These are phyloP conservation scores for Halocynthia roretzi DNA, from an alignment of 23 tunicate genomes.

Conservation along the genomic window DNA sequence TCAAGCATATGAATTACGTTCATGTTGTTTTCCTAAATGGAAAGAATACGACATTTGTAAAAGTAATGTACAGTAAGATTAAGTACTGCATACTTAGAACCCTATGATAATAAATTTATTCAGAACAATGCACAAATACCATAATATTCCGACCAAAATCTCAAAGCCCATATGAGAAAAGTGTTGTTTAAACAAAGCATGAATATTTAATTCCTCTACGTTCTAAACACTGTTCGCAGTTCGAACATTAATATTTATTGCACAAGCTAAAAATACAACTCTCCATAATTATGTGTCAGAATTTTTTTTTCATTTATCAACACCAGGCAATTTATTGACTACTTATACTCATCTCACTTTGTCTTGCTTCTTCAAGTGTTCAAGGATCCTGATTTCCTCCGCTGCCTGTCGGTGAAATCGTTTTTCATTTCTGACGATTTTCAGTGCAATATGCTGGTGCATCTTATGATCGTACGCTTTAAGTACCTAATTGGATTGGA, in stretches of 20 bases:
- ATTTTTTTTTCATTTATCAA: no score
- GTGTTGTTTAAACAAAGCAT: no score
- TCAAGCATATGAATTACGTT: slow-evolving; percentile 96
- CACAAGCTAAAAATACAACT: no score
- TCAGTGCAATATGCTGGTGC: slow-evolving; percentile 87
- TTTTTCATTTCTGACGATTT: slow-evolving; percentile 94
- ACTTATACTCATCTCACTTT: slow-evolving; percentile 28
- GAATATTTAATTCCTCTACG: no score
- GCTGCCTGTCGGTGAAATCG: slow-evolving; percentile 97
- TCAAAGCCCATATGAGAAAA: no score
- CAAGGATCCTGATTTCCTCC: slow-evolving; percentile 87
- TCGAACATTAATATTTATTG: no score
- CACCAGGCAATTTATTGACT: no score
- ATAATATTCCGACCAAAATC: no score
- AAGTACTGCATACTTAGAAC: not conserved
- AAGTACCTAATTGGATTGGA: slow-evolving; percentile 36
- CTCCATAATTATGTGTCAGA: no score
- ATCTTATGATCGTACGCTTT: slow-evolving; percentile 94
- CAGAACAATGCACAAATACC: no score
- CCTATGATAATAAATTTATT: not conserved
- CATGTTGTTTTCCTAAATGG: slow-evolving; percentile 81
- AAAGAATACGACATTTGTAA: not conserved
- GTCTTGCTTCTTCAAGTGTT: slow-evolving; percentile 85
- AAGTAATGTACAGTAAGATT: no score
- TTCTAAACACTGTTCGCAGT: no score